phyloP scores from a whole-genome alignment of 2,888 invertebrate species.

The Carabus problematicus region DNA sequence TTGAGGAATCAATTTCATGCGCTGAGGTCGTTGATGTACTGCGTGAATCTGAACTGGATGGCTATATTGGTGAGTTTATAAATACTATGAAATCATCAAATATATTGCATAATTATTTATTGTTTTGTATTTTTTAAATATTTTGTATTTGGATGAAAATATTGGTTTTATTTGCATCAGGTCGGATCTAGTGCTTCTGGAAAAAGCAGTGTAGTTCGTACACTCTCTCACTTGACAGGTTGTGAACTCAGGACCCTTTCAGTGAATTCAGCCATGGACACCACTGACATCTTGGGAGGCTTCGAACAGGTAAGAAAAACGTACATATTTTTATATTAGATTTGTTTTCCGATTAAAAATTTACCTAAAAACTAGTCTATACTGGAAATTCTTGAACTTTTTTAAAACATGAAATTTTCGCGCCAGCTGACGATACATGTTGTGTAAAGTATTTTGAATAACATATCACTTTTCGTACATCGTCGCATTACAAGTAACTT shows the following conservation, averaged over 20 bases:
- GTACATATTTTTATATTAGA: background rate
- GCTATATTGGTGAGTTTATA: slow-evolving; percentile 75
- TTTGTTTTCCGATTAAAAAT: too few species aligned
- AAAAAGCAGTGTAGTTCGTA: slow-evolving; percentile 79
- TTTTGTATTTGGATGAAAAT: slow-evolving; percentile 12
- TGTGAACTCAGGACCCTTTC: slow-evolving; percentile 76
- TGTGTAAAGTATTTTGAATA: too few species aligned
- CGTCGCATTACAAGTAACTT: too few species aligned
- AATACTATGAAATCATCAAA: slow-evolving; percentile 5
- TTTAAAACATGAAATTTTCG: too few species aligned
- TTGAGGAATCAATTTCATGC: slow-evolving; percentile 68
- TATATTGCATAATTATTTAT: slow-evolving; percentile 23
- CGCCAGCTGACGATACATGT: too few species aligned
- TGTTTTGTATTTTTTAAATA: slow-evolving; percentile 22
- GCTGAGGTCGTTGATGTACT: slow-evolving; percentile 82
- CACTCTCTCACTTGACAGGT: slow-evolving; percentile 78
- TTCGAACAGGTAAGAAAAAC: slow-evolving; percentile 86
- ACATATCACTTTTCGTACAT: too few species aligned
- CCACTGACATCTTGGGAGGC: slow-evolving; percentile 92
- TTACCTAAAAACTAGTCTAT: too few species aligned
- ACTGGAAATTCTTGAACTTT: too few species aligned
- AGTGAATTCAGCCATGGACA: slow-evolving; percentile 92
- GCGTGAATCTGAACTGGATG: slow-evolving; percentile 92
- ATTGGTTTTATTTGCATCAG: slow-evolving; percentile 54
- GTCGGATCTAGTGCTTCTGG: slow-evolving; percentile 79